Conservation (phyloP, 2,888 invertebrate species). For the Microplitis deprimator region DNA sequence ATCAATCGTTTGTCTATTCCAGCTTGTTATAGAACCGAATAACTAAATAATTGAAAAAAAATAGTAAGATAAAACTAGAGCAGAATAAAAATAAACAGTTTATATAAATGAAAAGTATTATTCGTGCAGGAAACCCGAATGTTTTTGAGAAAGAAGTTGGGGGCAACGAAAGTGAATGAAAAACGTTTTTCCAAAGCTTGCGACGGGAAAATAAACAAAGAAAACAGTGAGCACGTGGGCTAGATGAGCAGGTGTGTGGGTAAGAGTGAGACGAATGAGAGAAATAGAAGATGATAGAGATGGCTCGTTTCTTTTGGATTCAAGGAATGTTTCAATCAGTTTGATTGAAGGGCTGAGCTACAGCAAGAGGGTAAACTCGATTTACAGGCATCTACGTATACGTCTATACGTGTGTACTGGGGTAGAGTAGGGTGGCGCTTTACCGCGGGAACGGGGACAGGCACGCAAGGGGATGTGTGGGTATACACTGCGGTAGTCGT, state of each 20-base stretch:
- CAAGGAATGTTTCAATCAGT: constrained; percentile 72
- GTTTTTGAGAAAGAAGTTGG: constrained; percentile 6
- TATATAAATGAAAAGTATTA: constrained; percentile 37
- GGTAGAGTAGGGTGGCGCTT: too few relatives aligned
- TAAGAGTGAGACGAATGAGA: constrained; percentile 44
- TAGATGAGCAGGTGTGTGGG: constrained; percentile 42
- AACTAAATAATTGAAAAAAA: not conserved
- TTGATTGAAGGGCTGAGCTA: constrained; percentile 71
- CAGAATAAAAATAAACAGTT: constrained; percentile 6
- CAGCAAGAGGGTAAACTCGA: constrained; percentile 72
- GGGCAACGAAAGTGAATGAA: constrained; percentile 25
- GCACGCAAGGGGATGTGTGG: constrained; percentile 30
- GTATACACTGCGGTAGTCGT: constrained; percentile 43
- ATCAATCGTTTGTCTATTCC: not conserved
- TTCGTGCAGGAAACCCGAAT: not conserved
- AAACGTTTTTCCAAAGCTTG: constrained; percentile 35
- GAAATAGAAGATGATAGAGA: constrained; percentile 49
- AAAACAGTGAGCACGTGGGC: constrained; percentile 32
- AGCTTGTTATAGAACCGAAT: not conserved
- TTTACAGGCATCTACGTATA: constrained; percentile 67
- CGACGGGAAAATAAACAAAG: constrained; percentile 32
- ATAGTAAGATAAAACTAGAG: not conserved
- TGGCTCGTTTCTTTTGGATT: constrained; percentile 72
- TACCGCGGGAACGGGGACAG: constrained; percentile 43
- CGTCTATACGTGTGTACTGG: not conserved